Evolutionary conservation across 2,888 invertebrate species (phyloP), one percentile per base, ranked within the genome.

Genomic region (Tenthredo distinguenda): DNA sequence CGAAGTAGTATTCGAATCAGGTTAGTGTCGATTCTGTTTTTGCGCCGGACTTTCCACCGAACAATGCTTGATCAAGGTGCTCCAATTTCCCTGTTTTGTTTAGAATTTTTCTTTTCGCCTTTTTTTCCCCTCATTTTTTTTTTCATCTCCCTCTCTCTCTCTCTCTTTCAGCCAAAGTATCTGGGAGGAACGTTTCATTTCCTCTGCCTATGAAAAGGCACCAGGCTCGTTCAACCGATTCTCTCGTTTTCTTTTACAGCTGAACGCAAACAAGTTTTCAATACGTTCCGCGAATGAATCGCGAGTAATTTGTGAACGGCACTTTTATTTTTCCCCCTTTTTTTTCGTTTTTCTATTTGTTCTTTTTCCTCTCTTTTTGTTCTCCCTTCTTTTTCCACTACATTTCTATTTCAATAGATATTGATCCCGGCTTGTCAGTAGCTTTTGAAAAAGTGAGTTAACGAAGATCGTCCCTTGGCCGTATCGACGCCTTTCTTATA

Each of bases 1-100:
- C 93, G 98, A 98, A 94, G 95, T 98, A 87, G 96, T 96, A 90
- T 98, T 98, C 93, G 96, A 96, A 90, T 97, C 97, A 90, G 96
- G 97, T 97, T 94, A 94, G 94, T 74, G 47, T 15, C n/a, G 12
- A 62, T 62, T 62, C 12, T 26, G 9, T 26, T 62, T 62, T 62
- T 10, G 21, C 26, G 9, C 2, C 26, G 2, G 21, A 26, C 1
- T 62, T 26, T 26, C 9, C 62, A 26, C 21, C 62, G 21, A 26
- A 62, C 62, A 68, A 68, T 18, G 15, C 31, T 7, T 34, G 37
- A 34, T 43, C 40, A 50, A 50, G 2, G 10, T 26, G 31, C 21
- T 47, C 4, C 15, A 0, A 43, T 43, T 47, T 12, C 76, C 50
- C 7, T n/a, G 26, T 47, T 18, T n/a, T 62, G 50, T 15, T 76